A percentile compares a stretch with the other conserved stretches of the same genome.
Evolutionary conservation across 2,113 vertebrate genomes (phyloP).

Genomic region (Hippopotamus amphibius): DNA sequence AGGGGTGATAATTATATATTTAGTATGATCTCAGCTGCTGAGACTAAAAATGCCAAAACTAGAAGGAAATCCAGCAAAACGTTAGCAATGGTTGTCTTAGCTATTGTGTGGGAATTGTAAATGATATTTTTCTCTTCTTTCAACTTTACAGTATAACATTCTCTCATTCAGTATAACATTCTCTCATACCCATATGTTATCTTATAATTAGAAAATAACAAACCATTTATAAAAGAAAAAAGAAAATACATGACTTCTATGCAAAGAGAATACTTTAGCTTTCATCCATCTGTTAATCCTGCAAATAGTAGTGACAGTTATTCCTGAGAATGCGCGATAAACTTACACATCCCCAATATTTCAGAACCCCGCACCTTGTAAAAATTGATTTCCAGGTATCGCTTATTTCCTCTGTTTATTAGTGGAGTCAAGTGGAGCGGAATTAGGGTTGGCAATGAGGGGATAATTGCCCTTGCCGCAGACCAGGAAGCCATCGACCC

Average conservation of each 20-base stretch:
- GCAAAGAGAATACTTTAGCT: neutral
- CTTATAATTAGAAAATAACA: conserved; percentile 46
- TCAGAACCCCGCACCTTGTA: neutral
- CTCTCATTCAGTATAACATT: neutral
- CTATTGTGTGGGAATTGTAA: neutral
- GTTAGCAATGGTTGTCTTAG: neutral
- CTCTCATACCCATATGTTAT: neutral
- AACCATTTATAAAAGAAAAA: neutral
- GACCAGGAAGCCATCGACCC: neutral
- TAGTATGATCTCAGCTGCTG: neutral
- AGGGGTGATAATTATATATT: neutral
- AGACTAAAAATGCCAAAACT: neutral
- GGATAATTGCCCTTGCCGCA: neutral
- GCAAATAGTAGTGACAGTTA: neutral
- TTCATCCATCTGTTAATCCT: neutral
- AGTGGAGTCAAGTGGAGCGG: neutral
- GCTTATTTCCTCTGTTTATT: conserved; percentile 24
- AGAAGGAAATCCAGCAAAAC: conserved; percentile 22
- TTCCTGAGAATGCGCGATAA: neutral
- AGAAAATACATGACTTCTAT: neutral
- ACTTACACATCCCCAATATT: neutral
- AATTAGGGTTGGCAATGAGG: neutral
- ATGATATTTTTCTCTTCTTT: neutral
- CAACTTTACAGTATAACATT: neutral
- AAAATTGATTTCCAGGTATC: neutral